Conservation (phyloP, 1,140 invertebrate species). For the Macrobrachium nipponense region DNA sequence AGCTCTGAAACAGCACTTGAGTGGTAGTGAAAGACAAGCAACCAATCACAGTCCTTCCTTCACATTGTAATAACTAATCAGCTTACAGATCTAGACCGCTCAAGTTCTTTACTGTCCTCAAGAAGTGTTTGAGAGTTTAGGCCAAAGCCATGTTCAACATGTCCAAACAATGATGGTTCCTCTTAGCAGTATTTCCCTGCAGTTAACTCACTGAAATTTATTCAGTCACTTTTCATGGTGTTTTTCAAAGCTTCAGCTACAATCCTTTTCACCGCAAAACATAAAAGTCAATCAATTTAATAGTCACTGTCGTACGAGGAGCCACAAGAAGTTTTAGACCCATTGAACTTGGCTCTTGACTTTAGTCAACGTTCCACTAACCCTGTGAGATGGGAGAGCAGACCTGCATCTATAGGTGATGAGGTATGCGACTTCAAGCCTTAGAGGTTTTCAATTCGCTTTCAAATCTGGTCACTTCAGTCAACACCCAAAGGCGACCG, state of each 20-base stretch:
- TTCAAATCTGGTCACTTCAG: too few species aligned
- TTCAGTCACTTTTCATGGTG: too few species aligned
- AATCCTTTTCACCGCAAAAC: too few species aligned
- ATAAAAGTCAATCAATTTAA: too few species aligned
- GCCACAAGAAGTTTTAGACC: neutral
- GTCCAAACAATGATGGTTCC: conserved; percentile 1
- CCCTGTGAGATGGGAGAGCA: conserved; percentile 61
- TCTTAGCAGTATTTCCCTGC: neutral
- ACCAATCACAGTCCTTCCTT: conserved; percentile 41
- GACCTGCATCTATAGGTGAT: conserved; percentile 53
- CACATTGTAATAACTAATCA: conserved; percentile 48
- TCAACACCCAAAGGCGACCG: too few species aligned
- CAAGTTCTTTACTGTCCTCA: conserved; percentile 31
- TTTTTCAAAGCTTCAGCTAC: too few species aligned
- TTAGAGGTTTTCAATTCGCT: neutral
- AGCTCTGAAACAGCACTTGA: conserved; percentile 37
- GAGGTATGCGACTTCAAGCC: conserved; percentile 43
- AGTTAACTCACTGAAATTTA: too few species aligned
- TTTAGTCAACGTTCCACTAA: conserved; percentile 56
- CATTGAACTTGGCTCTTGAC: conserved; percentile 47
- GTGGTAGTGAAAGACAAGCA: conserved; percentile 34
- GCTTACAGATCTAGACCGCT: conserved; percentile 44
- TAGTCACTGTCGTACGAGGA: neutral
- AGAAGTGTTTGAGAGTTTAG: conserved; percentile 38
- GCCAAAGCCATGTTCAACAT: conserved; percentile 47